phyloP scores from a whole-genome alignment of 2,888 invertebrate genomes.

The Rhamphomyia laevipes region DNA sequence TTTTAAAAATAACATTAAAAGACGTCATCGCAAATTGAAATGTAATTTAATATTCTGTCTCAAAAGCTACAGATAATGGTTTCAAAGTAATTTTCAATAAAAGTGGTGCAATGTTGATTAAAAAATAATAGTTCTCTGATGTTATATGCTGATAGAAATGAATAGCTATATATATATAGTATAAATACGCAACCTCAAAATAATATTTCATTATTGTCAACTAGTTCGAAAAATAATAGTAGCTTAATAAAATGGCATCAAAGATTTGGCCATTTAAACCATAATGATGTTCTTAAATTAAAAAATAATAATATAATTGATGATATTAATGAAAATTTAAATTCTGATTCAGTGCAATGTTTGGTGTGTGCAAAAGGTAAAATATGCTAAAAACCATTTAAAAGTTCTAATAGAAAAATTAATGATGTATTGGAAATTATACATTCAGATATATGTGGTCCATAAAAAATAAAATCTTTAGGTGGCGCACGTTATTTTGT shows the following conservation, averaged over 20 bases:
- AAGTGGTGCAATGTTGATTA: not conserved
- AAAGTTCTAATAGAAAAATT: not conserved
- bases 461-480: not conserved
- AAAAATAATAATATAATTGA: not conserved
- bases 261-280: conserved; percentile 1
- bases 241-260: conserved; percentile 2
- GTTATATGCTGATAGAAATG: not conserved
- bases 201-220: not conserved
- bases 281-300: not conserved
- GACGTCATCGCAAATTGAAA: not conserved
- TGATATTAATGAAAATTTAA: not conserved
- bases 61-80: not conserved
- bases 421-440: conserved; percentile 4
- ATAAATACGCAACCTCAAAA: not conserved
- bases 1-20: not conserved
- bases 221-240: not conserved
- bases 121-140: not conserved
- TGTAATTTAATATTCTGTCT: not conserved
- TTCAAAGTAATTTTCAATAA: not conserved
- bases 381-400: not conserved
- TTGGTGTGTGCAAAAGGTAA: not conserved
- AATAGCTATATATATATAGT: not conserved
- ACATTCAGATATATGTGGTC: conserved; percentile 7
- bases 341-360: not conserved
- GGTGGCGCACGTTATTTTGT: conserved; percentile 6